A percentile compares a stretch with the other conserved stretches of the same genome.
Evolutionary conservation across 1,140 invertebrate genomes (phyloP).

Genomic region (Euglossa dilemma): DNA sequence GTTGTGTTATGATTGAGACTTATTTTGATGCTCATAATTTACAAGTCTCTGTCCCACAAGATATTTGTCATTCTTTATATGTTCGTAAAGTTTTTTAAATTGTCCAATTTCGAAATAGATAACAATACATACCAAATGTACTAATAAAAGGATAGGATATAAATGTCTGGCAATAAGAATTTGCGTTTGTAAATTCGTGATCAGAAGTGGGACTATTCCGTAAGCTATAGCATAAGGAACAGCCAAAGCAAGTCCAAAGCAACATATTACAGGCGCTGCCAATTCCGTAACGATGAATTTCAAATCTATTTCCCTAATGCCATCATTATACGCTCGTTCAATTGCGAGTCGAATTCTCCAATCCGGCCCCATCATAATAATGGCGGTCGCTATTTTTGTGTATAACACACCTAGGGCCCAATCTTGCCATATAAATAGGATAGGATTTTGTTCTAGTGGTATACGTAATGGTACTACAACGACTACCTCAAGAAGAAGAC

Average conservation of each 20-base stretch:
- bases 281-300: constrained; percentile 92
- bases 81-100: constrained; percentile 96
- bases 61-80: constrained; percentile 99
- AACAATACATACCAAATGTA: constrained; percentile 87
- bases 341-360: constrained; percentile 95
- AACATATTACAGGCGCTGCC: constrained; percentile 94
- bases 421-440: constrained; percentile 98
- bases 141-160: constrained; percentile 93
- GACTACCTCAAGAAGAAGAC: constrained; percentile 94
- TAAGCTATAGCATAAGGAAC: constrained; percentile 95
- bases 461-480: constrained; percentile 96
- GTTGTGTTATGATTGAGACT: constrained; percentile 82
- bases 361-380: constrained; percentile 98
- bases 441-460: constrained; percentile 95
- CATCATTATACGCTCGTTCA: constrained; percentile 95
- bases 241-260: constrained; percentile 93
- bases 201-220: constrained; percentile 91
- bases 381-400: constrained; percentile 98
- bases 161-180: constrained; percentile 93
- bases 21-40: constrained; percentile 94
- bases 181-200: constrained; percentile 87
- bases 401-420: constrained; percentile 98
- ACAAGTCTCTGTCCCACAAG: constrained; percentile 96
- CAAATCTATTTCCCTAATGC: constrained; percentile 95
- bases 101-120: constrained; percentile 93